Evolutionary conservation across 2,888 invertebrate species (phyloP), one percentile per base, ranked within the genome.

Genomic region (Papilio elwesi): DNA sequence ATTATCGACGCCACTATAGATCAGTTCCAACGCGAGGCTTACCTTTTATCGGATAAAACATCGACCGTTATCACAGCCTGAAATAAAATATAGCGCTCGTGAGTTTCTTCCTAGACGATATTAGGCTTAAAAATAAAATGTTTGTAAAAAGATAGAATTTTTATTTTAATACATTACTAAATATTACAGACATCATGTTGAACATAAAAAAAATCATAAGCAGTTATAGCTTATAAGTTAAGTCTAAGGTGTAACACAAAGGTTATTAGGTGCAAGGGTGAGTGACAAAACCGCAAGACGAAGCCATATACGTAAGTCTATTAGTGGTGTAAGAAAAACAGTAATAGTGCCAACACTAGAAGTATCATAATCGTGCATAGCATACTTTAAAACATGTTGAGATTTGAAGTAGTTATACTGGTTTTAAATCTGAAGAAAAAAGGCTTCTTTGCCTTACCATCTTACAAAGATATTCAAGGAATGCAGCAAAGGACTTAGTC

Each of bases 41-140:
- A 38, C 38, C 59, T n/a, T 59, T 38, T 59, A 59, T 59, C 59
- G 59, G 59, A 59, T 59, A 59, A 59, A 59, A 59, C 59, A 38
- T 38, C 59, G 59, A 59, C 59, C 59, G 43, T 43, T 59, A 59
- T 38, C 38, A 59, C 59, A 59, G 38, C 36, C 59, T 38, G 59
- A 59, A 59, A 59, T 59, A 59, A 59, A 59, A 38, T 38, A 59
- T 59, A 59, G 59, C 13, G 13, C 36, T 0, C 59, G 38, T 59
- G 36, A 38, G 38, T 59, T 59, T 38, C 38, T 9, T n/a, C 13
- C 9, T 59, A 38, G 59, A n/a, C 26, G 16, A 59, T 38, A 59
- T 38, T 13, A 59, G 0, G 13, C n/a, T 59, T 36, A n/a, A 38
- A 38, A 57, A 55, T 15, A 12, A 9, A 13, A 26, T 36, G 8